Conservation (phyloP, 2,888 invertebrate species). For the Panopea generosa region DNA sequence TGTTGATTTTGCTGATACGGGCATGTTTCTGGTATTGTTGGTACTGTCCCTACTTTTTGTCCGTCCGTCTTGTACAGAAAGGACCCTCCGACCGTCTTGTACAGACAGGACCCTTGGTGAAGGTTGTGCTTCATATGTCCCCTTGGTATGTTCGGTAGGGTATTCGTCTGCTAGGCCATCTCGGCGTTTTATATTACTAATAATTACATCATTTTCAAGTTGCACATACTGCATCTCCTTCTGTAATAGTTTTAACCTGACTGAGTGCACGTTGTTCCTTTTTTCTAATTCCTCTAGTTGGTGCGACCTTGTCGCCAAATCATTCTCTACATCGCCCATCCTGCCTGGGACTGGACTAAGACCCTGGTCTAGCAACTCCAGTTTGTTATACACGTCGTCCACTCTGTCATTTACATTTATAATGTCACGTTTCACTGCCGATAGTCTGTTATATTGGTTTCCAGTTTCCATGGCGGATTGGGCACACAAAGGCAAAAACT, state of each 20-base stretch:
- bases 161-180: too few species aligned
- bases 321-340: constrained; percentile 24
- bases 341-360: constrained; percentile 21
- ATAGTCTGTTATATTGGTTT: constrained; percentile 11
- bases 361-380: constrained; percentile 18
- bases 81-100: too few species aligned
- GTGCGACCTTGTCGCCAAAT: constrained; percentile 7
- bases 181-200: neutral
- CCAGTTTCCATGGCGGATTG: constrained; percentile 29
- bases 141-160: too few species aligned
- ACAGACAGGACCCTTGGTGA: too few species aligned
- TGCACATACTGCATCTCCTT: constrained; percentile 46
- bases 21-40: neutral
- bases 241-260: constrained; percentile 29
- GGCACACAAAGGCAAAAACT: neutral
- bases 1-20: too few species aligned
- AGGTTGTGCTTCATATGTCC: too few species aligned
- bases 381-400: constrained; percentile 28
- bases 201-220: constrained; percentile 35
- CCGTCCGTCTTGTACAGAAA: too few species aligned
- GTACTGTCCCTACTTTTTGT: neutral
- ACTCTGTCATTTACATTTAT: constrained; percentile 28
- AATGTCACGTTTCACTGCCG: constrained; percentile 41
- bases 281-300: constrained; percentile 34
- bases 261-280: constrained; percentile 39